Base-by-base conservation (phyloP, 2,888 invertebrate genomes). In the Brenthis hecate region DNA sequence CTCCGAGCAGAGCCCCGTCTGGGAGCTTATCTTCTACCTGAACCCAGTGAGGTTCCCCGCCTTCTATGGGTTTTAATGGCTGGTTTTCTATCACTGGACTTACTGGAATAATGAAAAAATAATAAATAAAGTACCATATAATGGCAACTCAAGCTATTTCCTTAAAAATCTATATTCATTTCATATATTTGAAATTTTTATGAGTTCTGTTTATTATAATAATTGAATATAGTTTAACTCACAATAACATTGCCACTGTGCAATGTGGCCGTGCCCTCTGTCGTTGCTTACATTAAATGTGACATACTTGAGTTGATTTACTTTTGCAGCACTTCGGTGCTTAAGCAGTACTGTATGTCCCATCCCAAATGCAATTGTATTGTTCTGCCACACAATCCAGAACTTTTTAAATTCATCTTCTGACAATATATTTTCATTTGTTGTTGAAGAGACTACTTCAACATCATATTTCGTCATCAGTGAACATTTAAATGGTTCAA, bases 181-280 rank as follows among this genome's bases (percentile, higher is more conserved):
- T 28, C 4, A 28, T 28, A 28, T 28, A 4, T 4, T 28, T 28
- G 28, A 28, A 28, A 28, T 4, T 28, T 28, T 28, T 4, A 28
- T 28, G 5, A 28, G 28, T 28, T 28, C 28, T 28, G 28, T 28
- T 28, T 28, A 28, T 28, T 28, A 28, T 28, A 28, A 28, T 28
- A 28, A 28, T 28, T 28, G 28, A 23, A 14, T 14, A 6, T 14
- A 47, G n/a, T 16, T 0, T 11, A 58, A 47, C 58, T 58, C 3
- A 58, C 58, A 47, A 36, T 58, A 58, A 47, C 19, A 58, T 47
- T 47, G 43, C 58, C 58, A 58, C 11, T 58, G 47, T 0, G 58
- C 23, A 47, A 23, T 8, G 6, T 14, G 13, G 0, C 1, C 6
- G 13, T 43, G 16, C 6, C 43, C 47, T 11, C 36, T 43, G 36